phyloP scores from a whole-genome alignment of 1,140 invertebrate species.

The Hyposmocoma kahamanoa region DNA sequence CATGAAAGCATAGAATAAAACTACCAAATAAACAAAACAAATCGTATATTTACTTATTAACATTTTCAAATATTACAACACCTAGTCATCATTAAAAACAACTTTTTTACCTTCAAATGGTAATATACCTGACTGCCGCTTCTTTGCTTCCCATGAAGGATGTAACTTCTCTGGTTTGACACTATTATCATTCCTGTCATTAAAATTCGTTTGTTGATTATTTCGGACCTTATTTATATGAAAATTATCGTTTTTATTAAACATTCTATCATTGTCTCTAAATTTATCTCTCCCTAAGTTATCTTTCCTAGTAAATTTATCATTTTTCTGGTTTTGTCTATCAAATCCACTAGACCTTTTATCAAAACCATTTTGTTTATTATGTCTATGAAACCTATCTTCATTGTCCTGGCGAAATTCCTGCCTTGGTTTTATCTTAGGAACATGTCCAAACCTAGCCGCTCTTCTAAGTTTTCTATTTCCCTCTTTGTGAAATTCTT shows the following conservation, averaged over 20 bases:
- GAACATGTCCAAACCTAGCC: slow-evolving; percentile 60
- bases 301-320: slow-evolving; percentile 23
- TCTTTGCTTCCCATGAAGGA: slow-evolving; percentile 78
- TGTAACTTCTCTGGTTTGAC: slow-evolving; percentile 66
- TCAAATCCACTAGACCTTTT: slow-evolving; percentile 6
- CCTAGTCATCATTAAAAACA: slow-evolving; percentile 53
- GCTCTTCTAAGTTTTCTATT: slow-evolving; percentile 63
- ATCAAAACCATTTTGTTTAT: slow-evolving; percentile 13
- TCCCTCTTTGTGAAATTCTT: slow-evolving; percentile 55
- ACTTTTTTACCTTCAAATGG: slow-evolving; percentile 69
- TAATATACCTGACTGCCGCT: slow-evolving; percentile 57
- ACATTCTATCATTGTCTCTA: slow-evolving; percentile 20
- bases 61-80: background rate
- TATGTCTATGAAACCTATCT: slow-evolving; percentile 10
- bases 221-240: slow-evolving; percentile 16
- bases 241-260: slow-evolving; percentile 15
- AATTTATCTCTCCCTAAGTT: slow-evolving; percentile 17
- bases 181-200: slow-evolving; percentile 10
- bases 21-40: too few relatives aligned
- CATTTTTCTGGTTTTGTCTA: too few relatives aligned
- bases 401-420: slow-evolving; percentile 12
- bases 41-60: background rate
- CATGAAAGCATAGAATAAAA: too few relatives aligned
- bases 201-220: slow-evolving; percentile 17
- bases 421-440: slow-evolving; percentile 39